Conservation (phyloP, 2,797 vertebrate genomes). For the Denticeps clupeoides region DNA sequence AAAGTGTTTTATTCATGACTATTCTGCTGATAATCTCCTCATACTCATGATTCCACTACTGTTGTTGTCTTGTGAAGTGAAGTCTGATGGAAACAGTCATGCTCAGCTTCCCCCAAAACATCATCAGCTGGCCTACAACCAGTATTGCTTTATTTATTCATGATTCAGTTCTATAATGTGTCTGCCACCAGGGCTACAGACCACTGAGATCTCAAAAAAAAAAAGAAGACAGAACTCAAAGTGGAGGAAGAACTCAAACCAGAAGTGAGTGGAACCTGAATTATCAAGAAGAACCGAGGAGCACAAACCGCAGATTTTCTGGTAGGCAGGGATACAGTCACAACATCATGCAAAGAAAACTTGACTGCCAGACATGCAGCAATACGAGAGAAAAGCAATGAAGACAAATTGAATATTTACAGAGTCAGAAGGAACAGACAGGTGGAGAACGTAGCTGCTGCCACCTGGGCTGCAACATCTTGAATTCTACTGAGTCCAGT, state of each 20-base stretch:
- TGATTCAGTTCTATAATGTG: constrained; percentile 1
- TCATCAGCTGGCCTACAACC: too few species aligned
- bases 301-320: constrained; percentile 25
- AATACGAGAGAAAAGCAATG: constrained; percentile 64
- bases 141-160: constrained; percentile 1
- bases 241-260: background rate
- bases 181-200: background rate
- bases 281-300: constrained; percentile 35
- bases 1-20: too few species aligned
- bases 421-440: too few species aligned
- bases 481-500: too few species aligned
- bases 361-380: constrained; percentile 68
- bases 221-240: constrained; percentile 31
- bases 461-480: too few species aligned
- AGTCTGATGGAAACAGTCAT: too few species aligned
- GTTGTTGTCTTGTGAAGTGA: too few species aligned
- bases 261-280: background rate
- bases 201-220: constrained; percentile 2
- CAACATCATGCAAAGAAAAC: constrained; percentile 85
- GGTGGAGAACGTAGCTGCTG: too few species aligned
- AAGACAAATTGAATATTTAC: too few species aligned
- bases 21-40: too few species aligned
- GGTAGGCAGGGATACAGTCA: constrained; percentile 47
- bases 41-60: too few species aligned
- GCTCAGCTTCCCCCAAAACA: too few species aligned